Evolutionary conservation across 2,888 invertebrate species (phyloP).

Genomic region (Andrena hattorfiana): DNA sequence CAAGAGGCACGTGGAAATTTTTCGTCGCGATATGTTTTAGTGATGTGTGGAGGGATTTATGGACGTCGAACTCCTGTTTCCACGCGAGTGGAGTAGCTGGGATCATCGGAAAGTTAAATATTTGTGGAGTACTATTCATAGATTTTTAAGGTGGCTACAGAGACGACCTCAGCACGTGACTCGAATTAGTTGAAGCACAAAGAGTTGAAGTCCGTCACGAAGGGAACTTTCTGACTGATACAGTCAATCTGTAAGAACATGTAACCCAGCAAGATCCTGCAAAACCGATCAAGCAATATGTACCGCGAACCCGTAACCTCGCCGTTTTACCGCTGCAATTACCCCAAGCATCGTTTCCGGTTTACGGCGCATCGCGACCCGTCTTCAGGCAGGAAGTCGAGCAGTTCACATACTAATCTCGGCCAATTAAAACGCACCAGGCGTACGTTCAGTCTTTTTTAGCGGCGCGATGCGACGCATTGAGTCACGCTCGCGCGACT

Average conservation of each 20-base stretch:
- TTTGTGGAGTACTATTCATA: no score
- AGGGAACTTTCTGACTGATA: no score
- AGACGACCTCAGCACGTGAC: no score
- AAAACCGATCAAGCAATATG: slow-evolving; percentile 21
- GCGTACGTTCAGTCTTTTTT: slow-evolving; percentile 32
- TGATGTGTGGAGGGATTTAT: neutral
- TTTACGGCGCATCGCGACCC: slow-evolving; percentile 46
- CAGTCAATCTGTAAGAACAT: no score
- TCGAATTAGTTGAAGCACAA: no score
- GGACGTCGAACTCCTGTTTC: no score
- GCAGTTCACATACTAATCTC: slow-evolving; percentile 62
- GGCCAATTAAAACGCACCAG: slow-evolving; percentile 55
- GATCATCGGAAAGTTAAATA: no score
- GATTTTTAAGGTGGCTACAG: no score
- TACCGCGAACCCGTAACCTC: slow-evolving; percentile 40
- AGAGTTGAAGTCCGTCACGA: no score
- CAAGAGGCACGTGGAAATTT: neutral
- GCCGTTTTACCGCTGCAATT: slow-evolving; percentile 48
- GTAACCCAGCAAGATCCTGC: neutral
- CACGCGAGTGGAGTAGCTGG: no score
- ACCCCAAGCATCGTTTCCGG: slow-evolving; percentile 60
- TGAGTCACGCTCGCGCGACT: slow-evolving; percentile 30
- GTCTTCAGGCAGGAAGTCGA: slow-evolving; percentile 57
- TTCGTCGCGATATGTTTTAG: neutral
- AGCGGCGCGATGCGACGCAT: slow-evolving; percentile 31